Evolutionary conservation across 2,797 vertebrate species (phyloP).

Genomic region (Clangula hyemalis): DNA sequence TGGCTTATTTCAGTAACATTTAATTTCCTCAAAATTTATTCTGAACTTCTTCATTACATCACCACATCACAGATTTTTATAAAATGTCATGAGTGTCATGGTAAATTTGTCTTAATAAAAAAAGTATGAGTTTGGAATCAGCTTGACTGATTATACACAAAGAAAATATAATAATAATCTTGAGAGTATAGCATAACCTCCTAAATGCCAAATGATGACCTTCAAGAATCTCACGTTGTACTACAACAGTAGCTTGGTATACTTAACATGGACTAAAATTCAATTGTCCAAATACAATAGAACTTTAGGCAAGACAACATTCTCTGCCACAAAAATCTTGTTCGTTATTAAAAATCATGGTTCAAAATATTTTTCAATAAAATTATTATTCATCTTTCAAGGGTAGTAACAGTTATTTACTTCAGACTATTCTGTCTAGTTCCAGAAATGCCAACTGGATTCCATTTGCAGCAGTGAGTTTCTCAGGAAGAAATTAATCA

Average conservation of each 20-base stretch:
- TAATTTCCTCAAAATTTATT: constrained; percentile 49
- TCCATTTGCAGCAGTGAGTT: neutral
- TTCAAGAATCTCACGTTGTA: neutral
- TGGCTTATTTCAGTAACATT: constrained; percentile 45
- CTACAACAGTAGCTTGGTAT: neutral
- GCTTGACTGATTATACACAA: neutral
- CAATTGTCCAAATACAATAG: neutral
- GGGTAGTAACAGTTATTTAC: neutral
- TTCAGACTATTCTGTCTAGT: neutral
- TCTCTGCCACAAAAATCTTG: too few species aligned
- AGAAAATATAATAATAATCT: neutral
- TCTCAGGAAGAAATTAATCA: constrained; percentile 29
- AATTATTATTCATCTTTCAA: neutral
- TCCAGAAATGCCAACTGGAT: neutral
- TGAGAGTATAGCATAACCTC: neutral
- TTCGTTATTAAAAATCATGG: neutral
- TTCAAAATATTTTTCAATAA: neutral
- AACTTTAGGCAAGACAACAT: neutral
- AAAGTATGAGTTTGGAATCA: neutral
- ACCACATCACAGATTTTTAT: neutral
- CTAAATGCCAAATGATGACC: neutral
- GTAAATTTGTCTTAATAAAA: neutral
- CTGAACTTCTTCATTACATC: constrained; percentile 10
- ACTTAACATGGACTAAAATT: neutral
- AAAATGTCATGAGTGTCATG: neutral